phyloP scores from a whole-genome alignment of 2,888 invertebrate genomes.

The Eupithecia dodoneata region DNA sequence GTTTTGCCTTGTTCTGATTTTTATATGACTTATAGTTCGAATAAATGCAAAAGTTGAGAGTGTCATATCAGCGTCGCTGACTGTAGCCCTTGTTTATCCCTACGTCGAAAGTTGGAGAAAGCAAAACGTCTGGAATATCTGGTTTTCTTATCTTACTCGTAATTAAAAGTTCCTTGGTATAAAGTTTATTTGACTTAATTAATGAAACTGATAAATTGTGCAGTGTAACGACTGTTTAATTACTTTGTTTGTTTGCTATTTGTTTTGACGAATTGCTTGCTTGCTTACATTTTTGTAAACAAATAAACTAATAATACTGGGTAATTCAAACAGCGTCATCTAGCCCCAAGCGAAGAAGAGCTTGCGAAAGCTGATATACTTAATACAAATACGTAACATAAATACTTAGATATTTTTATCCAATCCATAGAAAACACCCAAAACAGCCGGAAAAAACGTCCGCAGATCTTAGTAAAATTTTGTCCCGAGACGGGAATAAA shows the following conservation, averaged over 20 bases:
- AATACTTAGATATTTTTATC: too few species aligned
- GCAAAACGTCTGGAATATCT: constrained; percentile 12
- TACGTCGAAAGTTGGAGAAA: constrained; percentile 13
- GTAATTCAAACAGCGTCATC: too few species aligned
- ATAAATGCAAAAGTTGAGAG: not conserved
- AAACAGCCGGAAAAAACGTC: too few species aligned
- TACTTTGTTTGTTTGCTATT: not conserved
- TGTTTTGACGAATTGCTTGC: not conserved
- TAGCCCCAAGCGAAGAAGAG: too few species aligned
- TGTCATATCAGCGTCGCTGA: not conserved
- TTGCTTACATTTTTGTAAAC: not conserved
- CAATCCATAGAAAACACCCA: too few species aligned
- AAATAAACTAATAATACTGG: too few species aligned
- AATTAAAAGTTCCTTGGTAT: constrained; percentile 9
- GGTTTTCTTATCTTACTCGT: constrained; percentile 14
- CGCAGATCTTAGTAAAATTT: too few species aligned
- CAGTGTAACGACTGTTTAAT: constrained; percentile 1
- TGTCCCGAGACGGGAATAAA: too few species aligned
- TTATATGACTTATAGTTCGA: too few species aligned
- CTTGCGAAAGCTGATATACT: too few species aligned
- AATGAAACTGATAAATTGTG: constrained; percentile 4
- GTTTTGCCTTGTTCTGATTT: too few species aligned
- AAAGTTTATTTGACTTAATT: constrained; percentile 5
- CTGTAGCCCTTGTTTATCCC: constrained; percentile 1
- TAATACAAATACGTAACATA: too few species aligned